A percentile compares a stretch with the other conserved stretches of the same genome.
These are phyloP conservation scores for Machaerirhynchus nigripectus DNA, from an alignment of 2,113 vertebrate species.

Conservation along the genomic window DNA sequence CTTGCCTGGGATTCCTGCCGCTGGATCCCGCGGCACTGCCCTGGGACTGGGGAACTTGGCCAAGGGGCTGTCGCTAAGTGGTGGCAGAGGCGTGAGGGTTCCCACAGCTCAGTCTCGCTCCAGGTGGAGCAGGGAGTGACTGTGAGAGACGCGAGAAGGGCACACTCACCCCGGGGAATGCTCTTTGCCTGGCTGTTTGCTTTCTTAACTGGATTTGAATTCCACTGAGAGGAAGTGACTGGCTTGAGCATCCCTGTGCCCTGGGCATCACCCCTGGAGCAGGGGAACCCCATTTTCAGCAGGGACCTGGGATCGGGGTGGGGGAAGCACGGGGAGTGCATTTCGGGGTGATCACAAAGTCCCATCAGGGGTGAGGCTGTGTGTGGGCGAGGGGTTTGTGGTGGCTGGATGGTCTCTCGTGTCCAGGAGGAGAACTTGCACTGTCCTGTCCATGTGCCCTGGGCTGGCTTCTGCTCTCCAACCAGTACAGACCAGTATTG, in stretches of 20 bases:
- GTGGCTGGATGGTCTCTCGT: neutral
- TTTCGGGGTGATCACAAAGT: neutral
- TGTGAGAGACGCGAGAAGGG: neutral
- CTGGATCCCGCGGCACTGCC: neutral
- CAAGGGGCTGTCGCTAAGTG: rapidly evolving
- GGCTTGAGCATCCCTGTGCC: neutral
- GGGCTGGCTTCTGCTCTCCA: neutral
- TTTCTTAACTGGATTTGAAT: neutral
- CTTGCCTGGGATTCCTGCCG: neutral
- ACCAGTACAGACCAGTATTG: neutral
- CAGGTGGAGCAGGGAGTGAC: neutral
- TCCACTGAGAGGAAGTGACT: neutral
- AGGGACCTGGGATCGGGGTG: neutral
- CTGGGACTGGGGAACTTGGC: neutral
- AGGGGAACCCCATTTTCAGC: neutral
- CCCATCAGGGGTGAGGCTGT: neutral
- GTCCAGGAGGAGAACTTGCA: neutral
- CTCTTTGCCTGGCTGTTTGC: neutral
- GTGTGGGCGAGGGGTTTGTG: neutral
- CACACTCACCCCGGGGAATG: rapidly evolving
- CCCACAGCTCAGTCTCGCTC: neutral
- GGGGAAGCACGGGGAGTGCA: neutral
- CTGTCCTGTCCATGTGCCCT: neutral
- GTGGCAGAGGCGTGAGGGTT: neutral
- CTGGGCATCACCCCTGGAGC: neutral